These are phyloP conservation scores for Drosophila trichaetosa DNA, from an alignment of 2,888 invertebrate species.

Conservation along the genomic window DNA sequence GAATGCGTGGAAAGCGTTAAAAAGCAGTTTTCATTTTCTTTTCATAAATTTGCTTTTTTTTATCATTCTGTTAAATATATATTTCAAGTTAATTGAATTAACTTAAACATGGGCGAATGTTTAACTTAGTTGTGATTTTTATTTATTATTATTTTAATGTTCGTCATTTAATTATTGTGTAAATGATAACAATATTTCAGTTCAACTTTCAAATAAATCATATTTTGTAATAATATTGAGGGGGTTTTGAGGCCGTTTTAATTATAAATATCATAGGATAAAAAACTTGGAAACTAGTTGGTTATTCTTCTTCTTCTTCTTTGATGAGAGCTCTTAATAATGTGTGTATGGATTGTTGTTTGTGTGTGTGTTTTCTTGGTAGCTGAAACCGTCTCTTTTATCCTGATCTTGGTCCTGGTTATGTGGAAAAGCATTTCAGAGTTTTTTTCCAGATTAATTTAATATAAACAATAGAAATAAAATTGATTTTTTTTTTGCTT, in stretches of 20 bases:
- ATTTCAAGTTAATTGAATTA: conserved; percentile 73
- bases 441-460: neutral
- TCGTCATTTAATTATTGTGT: conserved; percentile 41
- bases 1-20: conserved; percentile 62
- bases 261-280: conserved; percentile 3
- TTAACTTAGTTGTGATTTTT: conserved; percentile 45
- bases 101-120: conserved; percentile 62
- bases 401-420: conserved; percentile 58
- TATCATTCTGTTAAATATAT: conserved; percentile 22
- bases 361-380: neutral
- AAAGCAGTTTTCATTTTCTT: conserved; percentile 43
- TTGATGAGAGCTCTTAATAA: conserved; percentile 28
- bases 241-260: neutral
- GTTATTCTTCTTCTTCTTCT: conserved; percentile 10
- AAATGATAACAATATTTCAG: conserved; percentile 63
- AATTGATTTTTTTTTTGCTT: conserved; percentile 27
- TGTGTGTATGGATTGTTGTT: neutral
- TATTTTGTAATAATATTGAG: conserved; percentile 9
- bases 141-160: conserved; percentile 4
- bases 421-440: conserved; percentile 5
- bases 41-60: conserved; percentile 17
- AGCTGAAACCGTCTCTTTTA: conserved; percentile 58
- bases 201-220: conserved; percentile 45
- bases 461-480: conserved; percentile 20
- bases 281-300: conserved; percentile 4